Conservation (phyloP, 1,140 invertebrate genomes). For the Bombus sylvicola region DNA sequence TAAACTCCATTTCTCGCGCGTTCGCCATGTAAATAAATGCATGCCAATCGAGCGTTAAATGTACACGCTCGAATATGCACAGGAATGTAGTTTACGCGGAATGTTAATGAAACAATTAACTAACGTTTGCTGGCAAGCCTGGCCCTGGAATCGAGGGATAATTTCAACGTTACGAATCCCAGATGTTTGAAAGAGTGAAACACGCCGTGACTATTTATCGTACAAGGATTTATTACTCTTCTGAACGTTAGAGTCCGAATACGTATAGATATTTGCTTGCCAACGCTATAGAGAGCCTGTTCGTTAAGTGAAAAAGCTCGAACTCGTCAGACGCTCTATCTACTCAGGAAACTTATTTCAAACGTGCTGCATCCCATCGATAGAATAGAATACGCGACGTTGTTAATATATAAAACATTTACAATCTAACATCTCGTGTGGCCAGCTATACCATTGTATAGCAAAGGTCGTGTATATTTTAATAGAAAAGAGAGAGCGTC, state of each 20-base stretch:
- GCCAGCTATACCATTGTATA: background rate
- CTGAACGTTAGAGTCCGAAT: background rate
- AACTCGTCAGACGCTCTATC: background rate
- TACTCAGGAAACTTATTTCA: background rate
- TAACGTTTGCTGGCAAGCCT: background rate
- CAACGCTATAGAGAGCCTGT: background rate
- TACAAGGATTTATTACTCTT: background rate
- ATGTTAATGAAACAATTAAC: slow-evolving; percentile 55
- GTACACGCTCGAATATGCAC: slow-evolving; percentile 28
- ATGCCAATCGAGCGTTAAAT: slow-evolving; percentile 49
- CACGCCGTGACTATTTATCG: background rate
- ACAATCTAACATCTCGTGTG: background rate
- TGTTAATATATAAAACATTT: background rate
- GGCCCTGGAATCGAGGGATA: background rate
- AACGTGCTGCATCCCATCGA: too few species aligned
- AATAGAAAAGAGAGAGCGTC: background rate
- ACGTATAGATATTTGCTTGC: background rate
- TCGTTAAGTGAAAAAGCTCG: slow-evolving; percentile 6
- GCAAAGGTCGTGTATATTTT: background rate
- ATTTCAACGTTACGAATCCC: slow-evolving; percentile 19
- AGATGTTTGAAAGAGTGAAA: background rate
- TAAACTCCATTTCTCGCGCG: slow-evolving; percentile 49
- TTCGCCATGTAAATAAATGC: slow-evolving; percentile 25
- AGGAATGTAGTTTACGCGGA: slow-evolving; percentile 46
- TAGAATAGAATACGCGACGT: too few species aligned